Evolutionary conservation across 2,888 invertebrate species (phyloP).

Genomic region (Hoplodrina blanda): DNA sequence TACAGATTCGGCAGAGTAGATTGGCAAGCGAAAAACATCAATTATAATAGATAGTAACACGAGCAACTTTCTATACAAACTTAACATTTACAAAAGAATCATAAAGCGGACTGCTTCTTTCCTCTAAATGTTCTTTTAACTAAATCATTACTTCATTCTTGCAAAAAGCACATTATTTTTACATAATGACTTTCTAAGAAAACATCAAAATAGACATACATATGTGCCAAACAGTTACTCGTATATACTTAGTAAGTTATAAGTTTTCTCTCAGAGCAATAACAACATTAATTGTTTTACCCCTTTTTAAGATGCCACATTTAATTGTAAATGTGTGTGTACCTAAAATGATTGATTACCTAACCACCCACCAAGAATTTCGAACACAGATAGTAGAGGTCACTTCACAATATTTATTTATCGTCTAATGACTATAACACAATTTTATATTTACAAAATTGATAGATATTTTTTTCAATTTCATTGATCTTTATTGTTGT

Average conservation of each 20-base stretch:
- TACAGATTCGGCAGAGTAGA: constrained; percentile 30
- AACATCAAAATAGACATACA: not conserved
- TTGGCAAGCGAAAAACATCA: constrained; percentile 55
- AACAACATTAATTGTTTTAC: not conserved
- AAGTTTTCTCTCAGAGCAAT: not conserved
- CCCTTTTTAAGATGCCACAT: not conserved
- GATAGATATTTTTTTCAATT: constrained; percentile 26
- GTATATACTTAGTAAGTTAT: too few species aligned
- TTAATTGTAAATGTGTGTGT: not conserved
- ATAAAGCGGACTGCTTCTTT: not conserved
- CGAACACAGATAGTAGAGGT: constrained; percentile 17
- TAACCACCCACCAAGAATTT: constrained; percentile 33
- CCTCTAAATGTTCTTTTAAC: constrained; percentile 11
- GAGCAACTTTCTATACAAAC: constrained; percentile 56
- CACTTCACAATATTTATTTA: constrained; percentile 17
- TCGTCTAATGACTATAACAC: constrained; percentile 4
- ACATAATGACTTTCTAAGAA: constrained; percentile 14
- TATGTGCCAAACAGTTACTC: not conserved
- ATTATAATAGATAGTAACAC: constrained; percentile 48
- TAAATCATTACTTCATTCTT: constrained; percentile 7
- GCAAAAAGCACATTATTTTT: constrained; percentile 3
- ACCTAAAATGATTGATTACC: constrained; percentile 63
- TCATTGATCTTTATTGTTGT: constrained; percentile 13
- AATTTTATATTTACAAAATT: constrained; percentile 12
- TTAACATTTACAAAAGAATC: constrained; percentile 35